Evolutionary conservation across 2,797 vertebrate species (phyloP).

Genomic region (Benthosema pterotum): DNA sequence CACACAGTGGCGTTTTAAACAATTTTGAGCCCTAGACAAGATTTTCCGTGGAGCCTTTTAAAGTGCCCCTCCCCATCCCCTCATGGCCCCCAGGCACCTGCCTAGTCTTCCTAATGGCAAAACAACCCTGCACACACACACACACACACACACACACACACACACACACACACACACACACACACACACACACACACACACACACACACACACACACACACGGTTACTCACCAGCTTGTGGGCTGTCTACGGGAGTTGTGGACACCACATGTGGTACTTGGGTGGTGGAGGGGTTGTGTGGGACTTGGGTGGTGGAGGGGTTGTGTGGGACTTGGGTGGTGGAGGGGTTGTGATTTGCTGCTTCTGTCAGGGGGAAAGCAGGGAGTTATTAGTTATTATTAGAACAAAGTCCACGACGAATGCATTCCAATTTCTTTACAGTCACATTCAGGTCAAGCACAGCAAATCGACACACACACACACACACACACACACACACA

Average conservation of each 20-base stretch:
- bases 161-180: neutral
- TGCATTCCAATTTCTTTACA: too few relatives aligned
- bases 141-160: neutral
- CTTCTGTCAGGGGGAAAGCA: slow-evolving; percentile 65
- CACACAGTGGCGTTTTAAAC: too few relatives aligned
- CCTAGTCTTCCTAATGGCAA: too few relatives aligned
- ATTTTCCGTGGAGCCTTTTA: too few relatives aligned
- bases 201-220: slow-evolving; percentile 10
- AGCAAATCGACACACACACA: neutral
- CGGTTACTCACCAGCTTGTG: slow-evolving; percentile 81
- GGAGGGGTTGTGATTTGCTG: slow-evolving; percentile 50
- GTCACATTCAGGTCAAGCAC: too few relatives aligned
- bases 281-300: slow-evolving; percentile 41
- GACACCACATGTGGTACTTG: slow-evolving; percentile 68
- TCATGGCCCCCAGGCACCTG: too few relatives aligned
- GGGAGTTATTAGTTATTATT: neutral
- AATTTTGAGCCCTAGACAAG: too few relatives aligned
- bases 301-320: slow-evolving; percentile 49
- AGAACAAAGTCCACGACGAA: neutral
- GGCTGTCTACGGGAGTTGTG: slow-evolving; percentile 77
- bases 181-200: neutral
- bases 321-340: too few relatives aligned
- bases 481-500: too few relatives aligned
- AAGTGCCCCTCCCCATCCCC: too few relatives aligned
- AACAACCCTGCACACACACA: too few relatives aligned